These are phyloP conservation scores for Columba livia DNA, from an alignment of 2,113 vertebrate genomes.

Conservation along the genomic window DNA sequence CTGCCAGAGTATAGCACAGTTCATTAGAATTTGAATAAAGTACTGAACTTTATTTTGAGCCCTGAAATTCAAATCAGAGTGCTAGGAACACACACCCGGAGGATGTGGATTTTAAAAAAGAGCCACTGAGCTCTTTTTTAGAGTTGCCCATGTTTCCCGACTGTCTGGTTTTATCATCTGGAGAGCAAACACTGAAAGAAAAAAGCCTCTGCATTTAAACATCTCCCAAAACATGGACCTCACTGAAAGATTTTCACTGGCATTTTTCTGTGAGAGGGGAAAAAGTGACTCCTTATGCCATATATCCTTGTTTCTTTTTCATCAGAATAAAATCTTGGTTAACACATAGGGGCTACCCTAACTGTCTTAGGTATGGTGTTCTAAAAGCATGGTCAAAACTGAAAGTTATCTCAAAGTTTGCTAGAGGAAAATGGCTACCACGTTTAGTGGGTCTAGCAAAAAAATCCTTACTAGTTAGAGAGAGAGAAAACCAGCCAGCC, in stretches of 20 bases:
- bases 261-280: neutral
- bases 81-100: accelerated
- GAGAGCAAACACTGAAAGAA: neutral
- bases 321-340: neutral
- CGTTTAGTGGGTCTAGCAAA: neutral
- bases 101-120: slow-evolving; percentile 5
- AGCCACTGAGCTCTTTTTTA: neutral
- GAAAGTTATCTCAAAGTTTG: neutral
- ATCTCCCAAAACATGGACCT: neutral
- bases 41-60: slow-evolving; percentile 35
- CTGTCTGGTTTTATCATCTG: neutral
- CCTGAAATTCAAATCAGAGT: slow-evolving; percentile 35
- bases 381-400: neutral
- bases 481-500: neutral
- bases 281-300: neutral
- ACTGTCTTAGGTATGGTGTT: neutral
- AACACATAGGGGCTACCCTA: neutral
- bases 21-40: slow-evolving; percentile 49
- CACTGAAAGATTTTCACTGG: neutral
- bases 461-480: neutral
- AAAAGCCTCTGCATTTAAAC: neutral
- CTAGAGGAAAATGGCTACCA: neutral
- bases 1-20: neutral
- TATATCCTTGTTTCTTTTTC: neutral
- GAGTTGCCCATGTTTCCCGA: neutral